Evolutionary conservation across 2,888 invertebrate genomes (phyloP).

Genomic region (Apodemia zela): DNA sequence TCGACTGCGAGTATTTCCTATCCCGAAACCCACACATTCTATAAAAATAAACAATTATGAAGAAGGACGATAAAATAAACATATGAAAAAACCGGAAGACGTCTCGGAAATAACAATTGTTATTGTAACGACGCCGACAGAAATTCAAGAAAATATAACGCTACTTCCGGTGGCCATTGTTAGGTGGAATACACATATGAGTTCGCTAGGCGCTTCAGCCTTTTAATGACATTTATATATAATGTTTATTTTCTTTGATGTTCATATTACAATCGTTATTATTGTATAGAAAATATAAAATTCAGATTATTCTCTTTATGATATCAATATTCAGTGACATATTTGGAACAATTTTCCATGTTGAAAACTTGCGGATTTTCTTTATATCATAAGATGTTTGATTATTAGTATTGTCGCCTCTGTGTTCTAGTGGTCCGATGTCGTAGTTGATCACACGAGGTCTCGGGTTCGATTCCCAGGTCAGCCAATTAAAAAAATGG

Average conservation of each 20-base stretch:
- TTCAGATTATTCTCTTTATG: too few species aligned
- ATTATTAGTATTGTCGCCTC: too few species aligned
- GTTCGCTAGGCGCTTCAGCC: slow-evolving; percentile 2
- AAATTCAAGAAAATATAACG: slow-evolving; percentile 57
- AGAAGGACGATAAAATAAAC: slow-evolving; percentile 32
- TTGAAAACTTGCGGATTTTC: not conserved
- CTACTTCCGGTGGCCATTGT: slow-evolving; percentile 42
- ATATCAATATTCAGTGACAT: not conserved
- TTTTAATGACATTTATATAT: slow-evolving; percentile 1
- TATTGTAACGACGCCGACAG: slow-evolving; percentile 30
- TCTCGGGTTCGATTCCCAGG: too few species aligned
- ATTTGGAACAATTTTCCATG: not conserved
- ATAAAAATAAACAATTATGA: slow-evolving; percentile 24
- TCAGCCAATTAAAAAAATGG: too few species aligned
- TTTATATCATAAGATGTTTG: too few species aligned
- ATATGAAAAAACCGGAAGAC: slow-evolving; percentile 40
- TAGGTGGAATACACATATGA: slow-evolving; percentile 11
- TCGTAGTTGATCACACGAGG: too few species aligned
- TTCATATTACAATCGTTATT: not conserved
- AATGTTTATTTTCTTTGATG: not conserved
- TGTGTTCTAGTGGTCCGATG: too few species aligned
- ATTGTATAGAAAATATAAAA: too few species aligned
- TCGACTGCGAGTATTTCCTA: slow-evolving; percentile 5
- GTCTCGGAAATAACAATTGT: slow-evolving; percentile 32
- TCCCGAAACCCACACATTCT: slow-evolving; percentile 1